Evolutionary conservation across 2,797 vertebrate species (phyloP), one percentile per base, ranked within the genome.

Genomic region (Pseudopleuronectes americanus): DNA sequence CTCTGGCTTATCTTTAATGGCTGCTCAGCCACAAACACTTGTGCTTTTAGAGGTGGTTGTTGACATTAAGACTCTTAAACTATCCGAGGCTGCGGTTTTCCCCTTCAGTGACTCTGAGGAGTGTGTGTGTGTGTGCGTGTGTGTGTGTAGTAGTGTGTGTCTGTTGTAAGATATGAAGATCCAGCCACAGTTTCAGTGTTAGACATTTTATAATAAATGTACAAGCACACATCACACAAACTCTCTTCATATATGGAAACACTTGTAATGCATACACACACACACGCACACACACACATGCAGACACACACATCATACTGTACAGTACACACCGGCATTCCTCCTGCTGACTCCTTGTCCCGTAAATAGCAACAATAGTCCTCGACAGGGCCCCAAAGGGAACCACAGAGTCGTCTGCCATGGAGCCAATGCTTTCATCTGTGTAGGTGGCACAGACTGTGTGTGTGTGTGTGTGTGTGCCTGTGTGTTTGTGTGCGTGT

Each of bases 281-380:
- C 45, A 58, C 8, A 43, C 36, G 53, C 22, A 57, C 41, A 76
- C n/a, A 43, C 22, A 57, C 33, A 43, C 56, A 71, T 3, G 26
- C 13, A 54, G 9, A 43, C 41, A 43, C 41, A 43, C 41, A 43
- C 41, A n/a, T n/a, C 38, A 67, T 16, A 28, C 45, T 62, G 64
- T 41, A 69, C n/a, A 24, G 56, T 55, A 61, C 61, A 76, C 56
- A 38, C 47, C 24, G 24, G 61, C 57, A 60, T 59, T 59, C 57
- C 22, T 76, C 55, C 66, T 69, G 80, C 76, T 84, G 81, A 80
- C 64, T 83, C 66, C 48, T 54, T 59, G 53, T 64, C 55, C 76
- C 61, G 74, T 77, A 81, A 90, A 88, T 84, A 78, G 84, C 26
- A 86, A 79, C 87, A 88, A 85, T 78, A 79, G 73, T 58, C 79